These are phyloP conservation scores for Rotaria sp. DNA, from an alignment of 2,888 invertebrate genomes.

Conservation along the genomic window DNA sequence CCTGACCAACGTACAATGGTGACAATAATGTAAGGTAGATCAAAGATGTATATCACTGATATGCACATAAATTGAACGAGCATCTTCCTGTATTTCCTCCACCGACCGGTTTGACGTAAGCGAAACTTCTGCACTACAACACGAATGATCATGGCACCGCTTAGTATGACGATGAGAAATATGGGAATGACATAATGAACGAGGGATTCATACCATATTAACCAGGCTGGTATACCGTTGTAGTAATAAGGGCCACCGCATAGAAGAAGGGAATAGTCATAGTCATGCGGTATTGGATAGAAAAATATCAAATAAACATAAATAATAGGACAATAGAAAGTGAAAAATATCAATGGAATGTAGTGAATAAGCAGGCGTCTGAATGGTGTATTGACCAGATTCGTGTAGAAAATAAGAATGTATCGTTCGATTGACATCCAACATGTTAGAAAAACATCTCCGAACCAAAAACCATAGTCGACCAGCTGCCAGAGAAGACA, in stretches of 20 bases:
- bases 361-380: background rate
- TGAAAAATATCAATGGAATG: background rate
- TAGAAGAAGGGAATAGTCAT: background rate
- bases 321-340: background rate
- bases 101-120: background rate
- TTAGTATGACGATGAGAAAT: background rate
- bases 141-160: background rate
- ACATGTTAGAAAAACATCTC: background rate
- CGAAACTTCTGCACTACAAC: background rate
- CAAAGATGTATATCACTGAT: background rate
- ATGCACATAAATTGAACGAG: background rate
- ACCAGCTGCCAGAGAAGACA: background rate
- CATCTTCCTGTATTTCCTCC: background rate
- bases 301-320: background rate
- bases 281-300: background rate
- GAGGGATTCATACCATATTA: background rate
- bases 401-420: background rate
- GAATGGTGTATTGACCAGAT: background rate
- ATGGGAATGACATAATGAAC: background rate
- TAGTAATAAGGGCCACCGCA: constrained; percentile 2
- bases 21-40: background rate
- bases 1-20: background rate
- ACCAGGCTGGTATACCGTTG: background rate
- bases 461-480: background rate
- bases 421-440: background rate